These are phyloP conservation scores for Rostratula benghalensis DNA, from an alignment of 2,113 vertebrate genomes.

Conservation along the genomic window DNA sequence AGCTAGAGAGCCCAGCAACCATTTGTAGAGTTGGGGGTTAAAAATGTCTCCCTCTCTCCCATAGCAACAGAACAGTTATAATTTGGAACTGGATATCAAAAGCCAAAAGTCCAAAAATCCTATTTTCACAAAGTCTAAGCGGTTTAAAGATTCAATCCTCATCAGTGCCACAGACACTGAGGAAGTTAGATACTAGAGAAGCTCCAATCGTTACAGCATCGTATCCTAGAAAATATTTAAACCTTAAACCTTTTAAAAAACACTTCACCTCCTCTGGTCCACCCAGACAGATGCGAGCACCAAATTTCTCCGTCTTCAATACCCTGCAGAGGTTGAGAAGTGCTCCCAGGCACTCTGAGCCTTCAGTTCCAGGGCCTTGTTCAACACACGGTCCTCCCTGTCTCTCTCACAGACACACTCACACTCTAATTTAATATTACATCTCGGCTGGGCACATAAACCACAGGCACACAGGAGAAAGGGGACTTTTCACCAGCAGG, in stretches of 20 bases:
- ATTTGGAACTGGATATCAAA: not conserved
- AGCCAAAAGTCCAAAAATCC: not conserved
- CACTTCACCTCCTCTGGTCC: not conserved
- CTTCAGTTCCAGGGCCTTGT: not conserved
- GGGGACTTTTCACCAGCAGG: constrained; percentile 29
- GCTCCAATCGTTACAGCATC: not conserved
- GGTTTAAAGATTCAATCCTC: not conserved
- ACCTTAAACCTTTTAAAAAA: not conserved
- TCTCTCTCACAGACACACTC: not conserved
- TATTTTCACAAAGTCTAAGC: not conserved
- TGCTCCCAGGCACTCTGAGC: not conserved
- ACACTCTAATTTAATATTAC: not conserved
- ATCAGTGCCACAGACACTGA: not conserved
- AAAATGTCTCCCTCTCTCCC: not conserved
- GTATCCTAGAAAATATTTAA: not conserved
- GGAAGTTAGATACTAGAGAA: not conserved
- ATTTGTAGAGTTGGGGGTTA: not conserved
- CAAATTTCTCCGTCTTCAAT: not conserved
- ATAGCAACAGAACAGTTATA: not conserved
- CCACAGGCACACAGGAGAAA: constrained; percentile 23
- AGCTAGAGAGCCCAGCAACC: not conserved
- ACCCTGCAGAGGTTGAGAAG: not conserved
- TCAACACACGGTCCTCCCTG: not conserved
- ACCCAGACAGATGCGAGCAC: not conserved
- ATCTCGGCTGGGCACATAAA: not conserved